Conservation (phyloP, 2,113 vertebrate species). For the Callithrix jacchus region DNA sequence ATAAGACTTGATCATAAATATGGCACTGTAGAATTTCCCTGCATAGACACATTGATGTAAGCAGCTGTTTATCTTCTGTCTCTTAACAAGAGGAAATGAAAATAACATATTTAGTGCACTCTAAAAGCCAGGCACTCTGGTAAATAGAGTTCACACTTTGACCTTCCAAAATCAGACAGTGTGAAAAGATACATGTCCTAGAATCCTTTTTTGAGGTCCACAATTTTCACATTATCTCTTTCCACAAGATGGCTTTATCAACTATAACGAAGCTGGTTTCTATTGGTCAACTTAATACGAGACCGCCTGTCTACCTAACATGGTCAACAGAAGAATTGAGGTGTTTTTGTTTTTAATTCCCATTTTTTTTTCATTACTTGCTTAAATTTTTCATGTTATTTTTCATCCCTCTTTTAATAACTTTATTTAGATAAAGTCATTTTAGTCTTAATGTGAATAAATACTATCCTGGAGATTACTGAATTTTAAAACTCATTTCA, state of each 20-base stretch:
- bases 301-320: neutral
- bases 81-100: neutral
- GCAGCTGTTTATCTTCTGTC: neutral
- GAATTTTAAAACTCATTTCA: neutral
- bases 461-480: neutral
- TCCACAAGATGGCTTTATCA: too few species aligned
- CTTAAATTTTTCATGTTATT: neutral
- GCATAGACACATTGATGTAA: neutral
- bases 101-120: neutral
- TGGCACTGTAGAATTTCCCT: neutral
- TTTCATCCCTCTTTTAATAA: neutral
- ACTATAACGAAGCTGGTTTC: neutral
- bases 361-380: neutral
- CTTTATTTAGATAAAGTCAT: neutral
- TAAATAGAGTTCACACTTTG: neutral
- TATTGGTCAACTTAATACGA: too few species aligned
- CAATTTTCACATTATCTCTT: fast-evolving
- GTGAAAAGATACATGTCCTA: neutral
- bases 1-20: neutral
- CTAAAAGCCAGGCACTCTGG: too few species aligned
- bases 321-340: neutral
- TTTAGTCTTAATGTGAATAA: neutral
- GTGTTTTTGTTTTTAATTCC: fast-evolving
- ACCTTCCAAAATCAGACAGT: neutral
- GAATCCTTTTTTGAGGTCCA: neutral